Evolutionary conservation across 2,113 vertebrate species (phyloP), one percentile per base, ranked within the genome.

Genomic region (Pseudopodoces humilis): DNA sequence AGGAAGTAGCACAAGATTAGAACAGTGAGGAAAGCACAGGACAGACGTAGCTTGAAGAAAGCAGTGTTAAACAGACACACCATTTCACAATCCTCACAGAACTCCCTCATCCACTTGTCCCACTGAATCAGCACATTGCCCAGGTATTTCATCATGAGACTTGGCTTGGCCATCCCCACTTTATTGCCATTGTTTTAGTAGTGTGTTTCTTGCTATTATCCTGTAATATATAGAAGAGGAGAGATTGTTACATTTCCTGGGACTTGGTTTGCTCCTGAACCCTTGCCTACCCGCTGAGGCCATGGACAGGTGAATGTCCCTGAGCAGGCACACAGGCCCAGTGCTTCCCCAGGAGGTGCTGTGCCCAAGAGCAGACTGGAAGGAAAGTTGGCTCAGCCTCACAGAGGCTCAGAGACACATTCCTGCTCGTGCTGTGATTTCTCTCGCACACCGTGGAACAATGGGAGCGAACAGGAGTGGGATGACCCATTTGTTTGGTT

Each of bases 401-500:
- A 0, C 24, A 72, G 76, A 25, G 82, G 21, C 35, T 46, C 46
- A 39, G 46, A 90, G 41, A 21, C 44, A 41, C 39, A 13, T 80
- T 43, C 37, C 52, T 0, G 0, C 35, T 84, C 1, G 0, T 15
- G 55, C 93, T 74, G 50, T 22, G 56, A 50, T 83, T 93, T 90
- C 76, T 75, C 8, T 81, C 67, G 50, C 28, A 28, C 39, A 13
- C 78, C 1, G 3, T 20, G 43, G 68, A 62, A 93, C 92, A 95
- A 83, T 58, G 86, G 91, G 83, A 92, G 15, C 0, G 12, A 88
- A 60, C 79, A 74, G 87, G 86, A 85, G 90, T 76, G 84, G 75
- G 93, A 82, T 82, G 94, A 92, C 86, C 95, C 91, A 59, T 86
- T 96, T 94, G 95, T 91, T 88, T 95, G 56, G 97, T 97, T 97